These are phyloP conservation scores for Schlechtendalia chinensis DNA, from an alignment of 1,140 invertebrate species.

Conservation along the genomic window DNA sequence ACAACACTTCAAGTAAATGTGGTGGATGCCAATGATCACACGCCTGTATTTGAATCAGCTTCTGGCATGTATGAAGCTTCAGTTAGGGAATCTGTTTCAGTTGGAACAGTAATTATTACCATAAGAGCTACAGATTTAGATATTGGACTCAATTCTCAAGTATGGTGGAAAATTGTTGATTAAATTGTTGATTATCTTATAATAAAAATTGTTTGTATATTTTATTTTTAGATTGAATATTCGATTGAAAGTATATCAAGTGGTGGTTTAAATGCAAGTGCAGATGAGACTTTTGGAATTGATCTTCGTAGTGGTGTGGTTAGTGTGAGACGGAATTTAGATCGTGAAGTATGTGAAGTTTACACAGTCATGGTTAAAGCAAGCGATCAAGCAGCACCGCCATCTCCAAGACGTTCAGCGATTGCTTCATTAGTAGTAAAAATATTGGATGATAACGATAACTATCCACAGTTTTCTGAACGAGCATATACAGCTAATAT, in stretches of 20 bases:
- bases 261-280: conserved; percentile 59
- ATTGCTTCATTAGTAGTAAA: conserved; percentile 80
- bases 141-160: conserved; percentile 81
- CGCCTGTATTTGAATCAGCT: conserved; percentile 83
- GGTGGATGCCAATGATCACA: conserved; percentile 89
- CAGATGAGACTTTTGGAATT: conserved; percentile 70
- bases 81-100: conserved; percentile 77
- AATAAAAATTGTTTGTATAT: not conserved
- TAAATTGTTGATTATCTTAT: not conserved
- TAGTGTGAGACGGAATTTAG: conserved; percentile 76
- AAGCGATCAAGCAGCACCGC: conserved; percentile 75
- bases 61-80: conserved; percentile 75
- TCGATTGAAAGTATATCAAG: conserved; percentile 69
- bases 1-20: conserved; percentile 89
- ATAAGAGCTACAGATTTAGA: conserved; percentile 91
- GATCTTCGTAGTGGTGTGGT: conserved; percentile 80
- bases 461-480: conserved; percentile 92
- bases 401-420: conserved; percentile 63
- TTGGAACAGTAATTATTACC: conserved; percentile 86
- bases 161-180: conserved; percentile 49
- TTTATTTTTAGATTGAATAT: conserved; percentile 67
- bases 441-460: conserved; percentile 93
- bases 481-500: conserved; percentile 82
- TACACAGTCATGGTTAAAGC: conserved; percentile 85
- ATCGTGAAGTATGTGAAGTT: conserved; percentile 82